phyloP scores from a whole-genome alignment of 2,113 vertebrate species.

The Embiotoca jacksoni region DNA sequence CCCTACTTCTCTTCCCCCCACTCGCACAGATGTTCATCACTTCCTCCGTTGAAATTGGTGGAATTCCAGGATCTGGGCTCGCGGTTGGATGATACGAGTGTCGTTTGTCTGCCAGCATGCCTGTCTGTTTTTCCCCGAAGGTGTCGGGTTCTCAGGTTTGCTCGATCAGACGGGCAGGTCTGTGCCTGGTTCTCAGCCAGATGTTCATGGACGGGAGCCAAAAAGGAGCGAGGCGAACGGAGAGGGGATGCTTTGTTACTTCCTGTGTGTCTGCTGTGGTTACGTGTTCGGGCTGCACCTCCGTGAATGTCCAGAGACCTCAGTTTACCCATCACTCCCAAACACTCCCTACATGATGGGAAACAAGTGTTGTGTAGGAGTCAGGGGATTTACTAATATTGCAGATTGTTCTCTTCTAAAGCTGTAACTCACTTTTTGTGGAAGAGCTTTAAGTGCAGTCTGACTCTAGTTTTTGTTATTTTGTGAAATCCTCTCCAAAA shows the following conservation, averaged over 20 bases:
- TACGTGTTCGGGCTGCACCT: slow-evolving; percentile 17
- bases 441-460: slow-evolving; percentile 7
- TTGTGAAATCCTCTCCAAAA: background rate
- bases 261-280: slow-evolving; percentile 40
- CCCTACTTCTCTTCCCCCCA: background rate
- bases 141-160: slow-evolving; percentile 64
- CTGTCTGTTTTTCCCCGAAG: slow-evolving; percentile 65
- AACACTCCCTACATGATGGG: slow-evolving; percentile 16
- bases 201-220: background rate
- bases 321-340: slow-evolving; percentile 28
- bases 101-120: slow-evolving; percentile 67
- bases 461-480: background rate
- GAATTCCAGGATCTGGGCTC: slow-evolving; percentile 72
- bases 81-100: slow-evolving; percentile 57
- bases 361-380: slow-evolving; percentile 28
- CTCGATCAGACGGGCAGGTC: slow-evolving; percentile 61
- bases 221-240: slow-evolving; percentile 2
- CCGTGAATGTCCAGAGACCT: slow-evolving; percentile 23
- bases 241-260: slow-evolving; percentile 26
- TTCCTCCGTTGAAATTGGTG: slow-evolving; percentile 69
- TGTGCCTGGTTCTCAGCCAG: slow-evolving; percentile 48
- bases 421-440: slow-evolving; percentile 18
- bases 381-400: slow-evolving; percentile 17
- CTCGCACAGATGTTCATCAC: slow-evolving; percentile 50
- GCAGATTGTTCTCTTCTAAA: background rate